Conservation (phyloP, 1,140 invertebrate species). For the Varroa destructor region DNA sequence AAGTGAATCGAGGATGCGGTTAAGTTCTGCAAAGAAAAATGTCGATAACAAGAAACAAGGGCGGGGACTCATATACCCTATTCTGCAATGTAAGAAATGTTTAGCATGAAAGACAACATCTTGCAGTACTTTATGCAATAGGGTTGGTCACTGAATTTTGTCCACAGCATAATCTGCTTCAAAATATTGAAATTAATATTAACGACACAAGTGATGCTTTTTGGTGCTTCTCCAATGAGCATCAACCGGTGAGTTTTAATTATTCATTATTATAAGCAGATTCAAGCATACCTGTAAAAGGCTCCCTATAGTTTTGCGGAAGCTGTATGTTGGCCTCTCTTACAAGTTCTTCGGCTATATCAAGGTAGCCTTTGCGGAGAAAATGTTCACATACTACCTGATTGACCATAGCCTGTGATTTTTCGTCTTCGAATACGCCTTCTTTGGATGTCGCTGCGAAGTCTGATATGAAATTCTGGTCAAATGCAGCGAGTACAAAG, state of each 20-base stretch:
- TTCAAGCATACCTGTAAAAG: slow-evolving; percentile 31
- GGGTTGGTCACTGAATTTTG: too few relatives aligned
- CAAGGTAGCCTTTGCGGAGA: slow-evolving; percentile 76
- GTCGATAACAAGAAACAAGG: slow-evolving; percentile 11
- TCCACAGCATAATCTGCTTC: background rate
- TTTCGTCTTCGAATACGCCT: slow-evolving; percentile 62
- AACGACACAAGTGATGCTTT: background rate
- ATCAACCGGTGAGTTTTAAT: background rate
- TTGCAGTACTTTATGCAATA: too few relatives aligned
- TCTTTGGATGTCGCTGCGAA: slow-evolving; percentile 74
- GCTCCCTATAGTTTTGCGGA: slow-evolving; percentile 32
- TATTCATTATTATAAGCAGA: background rate
- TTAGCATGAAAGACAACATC: too few relatives aligned
- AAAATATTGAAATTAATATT: background rate
- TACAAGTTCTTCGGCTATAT: slow-evolving; percentile 66
- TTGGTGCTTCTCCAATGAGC: background rate
- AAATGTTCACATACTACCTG: slow-evolving; percentile 94
- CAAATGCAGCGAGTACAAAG: slow-evolving; percentile 33
- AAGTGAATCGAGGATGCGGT: slow-evolving; percentile 65
- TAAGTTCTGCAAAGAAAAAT: slow-evolving; percentile 58
- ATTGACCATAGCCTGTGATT: slow-evolving; percentile 68
- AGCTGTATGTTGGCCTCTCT: slow-evolving; percentile 46
- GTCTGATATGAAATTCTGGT: slow-evolving; percentile 72
- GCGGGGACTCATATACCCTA: slow-evolving; percentile 7
- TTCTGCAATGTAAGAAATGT: background rate